Percentiles rank a stretch among this genome's conserved stretches.
These are phyloP conservation scores for Leptopilina boulardi DNA, from an alignment of 1,140 invertebrate species.

Conservation along the genomic window DNA sequence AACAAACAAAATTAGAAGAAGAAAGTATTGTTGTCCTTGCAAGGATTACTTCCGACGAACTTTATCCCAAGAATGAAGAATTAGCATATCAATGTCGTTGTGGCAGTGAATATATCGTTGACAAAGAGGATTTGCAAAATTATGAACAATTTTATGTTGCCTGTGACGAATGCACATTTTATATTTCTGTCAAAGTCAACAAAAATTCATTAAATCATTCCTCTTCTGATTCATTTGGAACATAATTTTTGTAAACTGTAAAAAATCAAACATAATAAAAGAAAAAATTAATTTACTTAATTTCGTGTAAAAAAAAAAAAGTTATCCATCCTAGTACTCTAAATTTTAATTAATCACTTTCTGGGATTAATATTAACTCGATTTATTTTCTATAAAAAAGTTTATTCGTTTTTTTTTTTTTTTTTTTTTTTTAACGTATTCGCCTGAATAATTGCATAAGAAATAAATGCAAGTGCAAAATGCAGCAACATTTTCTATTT, in stretches of 20 bases:
- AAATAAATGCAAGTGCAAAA: constrained; percentile 60
- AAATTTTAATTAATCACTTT: neutral
- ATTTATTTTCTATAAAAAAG: constrained; percentile 20
- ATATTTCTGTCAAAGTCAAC: constrained; percentile 75
- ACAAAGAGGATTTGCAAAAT: constrained; percentile 70
- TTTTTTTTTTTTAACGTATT: constrained; percentile 2
- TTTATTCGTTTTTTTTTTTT: constrained; percentile 29
- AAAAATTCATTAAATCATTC: neutral
- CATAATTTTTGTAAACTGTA: constrained; percentile 46
- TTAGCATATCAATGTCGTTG: constrained; percentile 80
- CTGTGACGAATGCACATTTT: constrained; percentile 83
- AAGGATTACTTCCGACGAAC: constrained; percentile 75
- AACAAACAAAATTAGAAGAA: constrained; percentile 75
- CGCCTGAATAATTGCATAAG: constrained; percentile 35
- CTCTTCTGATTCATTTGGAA: constrained; percentile 42
- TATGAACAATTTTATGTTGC: constrained; percentile 74
- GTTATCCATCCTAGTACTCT: too few relatives aligned
- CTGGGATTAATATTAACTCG: constrained; percentile 14
- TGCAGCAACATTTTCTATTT: constrained; percentile 76
- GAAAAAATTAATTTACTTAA: neutral
- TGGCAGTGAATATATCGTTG: constrained; percentile 79
- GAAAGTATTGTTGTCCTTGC: constrained; percentile 77
- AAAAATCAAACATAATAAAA: constrained; percentile 35
- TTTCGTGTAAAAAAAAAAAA: too few relatives aligned
- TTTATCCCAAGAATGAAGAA: constrained; percentile 70